A percentile compares a stretch with the other conserved stretches of the same genome.
phyloP scores from a whole-genome alignment of 2,888 invertebrate species.

The Meghimatium bilineatum region DNA sequence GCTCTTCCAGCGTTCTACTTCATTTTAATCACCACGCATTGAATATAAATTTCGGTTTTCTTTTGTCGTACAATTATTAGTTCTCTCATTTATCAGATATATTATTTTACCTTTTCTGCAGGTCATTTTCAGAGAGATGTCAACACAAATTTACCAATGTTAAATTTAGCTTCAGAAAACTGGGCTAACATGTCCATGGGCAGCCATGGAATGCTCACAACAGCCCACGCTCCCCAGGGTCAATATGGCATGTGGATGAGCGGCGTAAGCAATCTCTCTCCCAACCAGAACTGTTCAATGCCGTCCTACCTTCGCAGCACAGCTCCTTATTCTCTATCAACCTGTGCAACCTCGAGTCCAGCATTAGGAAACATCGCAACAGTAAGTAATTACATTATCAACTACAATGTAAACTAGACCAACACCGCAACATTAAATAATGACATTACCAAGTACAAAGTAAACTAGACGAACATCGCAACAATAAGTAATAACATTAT shows the following conservation, averaged over 20 bases:
- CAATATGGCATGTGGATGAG: slow-evolving; percentile 69
- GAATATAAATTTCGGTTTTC: too few species aligned
- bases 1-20: too few species aligned
- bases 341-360: slow-evolving; percentile 54
- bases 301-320: slow-evolving; percentile 66
- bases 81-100: too few species aligned
- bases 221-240: slow-evolving; percentile 60
- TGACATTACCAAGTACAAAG: too few species aligned
- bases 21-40: too few species aligned
- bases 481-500: neutral
- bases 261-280: slow-evolving; percentile 67
- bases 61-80: too few species aligned
- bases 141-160: slow-evolving; percentile 65
- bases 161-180: slow-evolving; percentile 67
- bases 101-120: slow-evolving; percentile 53
- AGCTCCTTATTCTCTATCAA: slow-evolving; percentile 64
- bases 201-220: slow-evolving; percentile 47
- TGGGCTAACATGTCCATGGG: slow-evolving; percentile 68
- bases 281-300: slow-evolving; percentile 73
- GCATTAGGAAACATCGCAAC: slow-evolving; percentile 27
- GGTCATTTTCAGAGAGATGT: slow-evolving; percentile 66
- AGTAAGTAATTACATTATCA: slow-evolving; percentile 3
- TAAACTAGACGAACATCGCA: too few species aligned
- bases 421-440: too few species aligned
- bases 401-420: neutral